Evolutionary conservation across 2,888 invertebrate species (phyloP), one percentile per base, ranked within the genome.

Genomic region (Euclidia mi): DNA sequence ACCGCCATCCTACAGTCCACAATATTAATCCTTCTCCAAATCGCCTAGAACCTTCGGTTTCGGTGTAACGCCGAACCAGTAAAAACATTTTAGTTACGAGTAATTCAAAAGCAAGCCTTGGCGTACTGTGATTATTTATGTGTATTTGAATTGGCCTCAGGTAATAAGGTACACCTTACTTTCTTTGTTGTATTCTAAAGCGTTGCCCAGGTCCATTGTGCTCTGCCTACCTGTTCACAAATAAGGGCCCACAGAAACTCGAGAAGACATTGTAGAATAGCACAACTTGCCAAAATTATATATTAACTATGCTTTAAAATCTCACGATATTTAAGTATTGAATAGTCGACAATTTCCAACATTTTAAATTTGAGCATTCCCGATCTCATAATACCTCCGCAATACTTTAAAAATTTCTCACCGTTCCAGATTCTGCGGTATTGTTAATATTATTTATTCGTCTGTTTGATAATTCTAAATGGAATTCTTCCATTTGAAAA

Each of bases 91-190:
- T 34, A 38, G 37, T 38, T 45, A 56, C 32, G 17, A 38, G 31
- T 46, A 11, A 35, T 56, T 49, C 47, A 35, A 56, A 42, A 46
- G 42, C 31, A 42, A 48, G 17, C 42, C 55, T 37, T 34, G 42
- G n/a, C 43, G 57, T 44, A 42, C 55, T 51, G 64, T 51, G 68
- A 65, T 64, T 65, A 68, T 76, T 70, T 68, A 53, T 46, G 42
- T 43, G 52, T 49, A 51, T 66, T 69, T 69, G 59, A 68, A 63
- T 66, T 58, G 41, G 60, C 51, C 38, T 40, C 78, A 77, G 78
- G 76, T 77, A 76, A 71, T 65, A 53, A 62, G 56, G 65, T 61
- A 63, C 63, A 74, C 68, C 71, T 73, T 68, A 62, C 56, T 56
- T 71, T 62, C 66, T 71, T 77, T 76, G 78, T 76, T 69, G 51